Conservation (phyloP, 2,888 invertebrate species). For the Ophraella communa region DNA sequence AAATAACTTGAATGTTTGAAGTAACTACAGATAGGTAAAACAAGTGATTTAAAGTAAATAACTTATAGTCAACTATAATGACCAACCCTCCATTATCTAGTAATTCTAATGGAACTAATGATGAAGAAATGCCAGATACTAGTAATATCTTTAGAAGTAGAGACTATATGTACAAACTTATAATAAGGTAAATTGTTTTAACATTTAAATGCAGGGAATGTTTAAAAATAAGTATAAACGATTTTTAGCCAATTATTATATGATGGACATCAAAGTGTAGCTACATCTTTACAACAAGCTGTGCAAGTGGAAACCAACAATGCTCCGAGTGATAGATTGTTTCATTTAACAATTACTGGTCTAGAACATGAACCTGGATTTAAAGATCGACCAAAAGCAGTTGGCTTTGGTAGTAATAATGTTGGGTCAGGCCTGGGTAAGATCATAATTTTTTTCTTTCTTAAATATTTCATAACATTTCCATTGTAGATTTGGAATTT, state of each 20-base stretch:
- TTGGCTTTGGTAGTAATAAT: slow-evolving; percentile 67
- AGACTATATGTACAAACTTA: slow-evolving; percentile 87
- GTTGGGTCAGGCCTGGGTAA: slow-evolving; percentile 70
- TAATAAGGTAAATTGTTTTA: slow-evolving; percentile 76
- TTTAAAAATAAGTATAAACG: neutral
- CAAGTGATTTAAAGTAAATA: neutral
- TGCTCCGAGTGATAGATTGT: slow-evolving; percentile 92
- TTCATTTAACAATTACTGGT: slow-evolving; percentile 86
- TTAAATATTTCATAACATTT: slow-evolving; percentile 12
- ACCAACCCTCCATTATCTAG: slow-evolving; percentile 18
- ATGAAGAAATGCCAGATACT: slow-evolving; percentile 67
- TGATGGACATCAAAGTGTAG: slow-evolving; percentile 95
- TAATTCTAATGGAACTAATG: slow-evolving; percentile 35
- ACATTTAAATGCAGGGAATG: neutral
- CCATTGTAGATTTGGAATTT: slow-evolving; percentile 82
- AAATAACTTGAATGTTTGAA: too few relatives aligned
- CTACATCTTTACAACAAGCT: slow-evolving; percentile 80
- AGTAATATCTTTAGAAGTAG: slow-evolving; percentile 86
- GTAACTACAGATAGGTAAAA: neutral
- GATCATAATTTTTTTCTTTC: neutral
- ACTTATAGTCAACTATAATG: slow-evolving; percentile 5
- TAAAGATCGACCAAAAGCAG: slow-evolving; percentile 66
- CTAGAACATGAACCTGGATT: slow-evolving; percentile 83
- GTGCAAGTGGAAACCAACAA: slow-evolving; percentile 93
- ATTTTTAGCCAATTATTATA: slow-evolving; percentile 90